phyloP scores from a whole-genome alignment of 2,888 invertebrate species.

The Chrysolina americana region DNA sequence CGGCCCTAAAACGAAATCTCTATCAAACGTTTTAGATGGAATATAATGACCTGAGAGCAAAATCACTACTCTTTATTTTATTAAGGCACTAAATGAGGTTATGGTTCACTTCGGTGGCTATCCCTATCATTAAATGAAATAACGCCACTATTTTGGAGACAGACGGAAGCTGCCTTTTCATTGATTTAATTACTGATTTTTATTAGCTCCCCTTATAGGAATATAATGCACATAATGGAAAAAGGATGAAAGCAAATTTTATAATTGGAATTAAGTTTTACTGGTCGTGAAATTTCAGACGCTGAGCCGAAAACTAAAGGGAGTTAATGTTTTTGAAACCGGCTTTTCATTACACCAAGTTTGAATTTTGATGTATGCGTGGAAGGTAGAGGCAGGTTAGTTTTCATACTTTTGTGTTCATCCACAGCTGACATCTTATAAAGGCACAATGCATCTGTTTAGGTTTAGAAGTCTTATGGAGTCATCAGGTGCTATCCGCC shows the following conservation, averaged over 20 bases:
- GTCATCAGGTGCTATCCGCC: too few species aligned
- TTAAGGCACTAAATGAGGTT: slow-evolving; percentile 58
- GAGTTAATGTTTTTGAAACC: not conserved
- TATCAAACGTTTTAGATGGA: slow-evolving; percentile 64
- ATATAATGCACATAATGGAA: not conserved
- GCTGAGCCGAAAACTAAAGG: not conserved
- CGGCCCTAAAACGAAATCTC: slow-evolving; percentile 62
- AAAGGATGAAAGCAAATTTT: not conserved
- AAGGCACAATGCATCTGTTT: too few species aligned
- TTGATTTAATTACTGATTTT: slow-evolving; percentile 15
- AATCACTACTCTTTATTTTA: slow-evolving; percentile 60
- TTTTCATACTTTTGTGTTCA: too few species aligned
- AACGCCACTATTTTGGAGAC: slow-evolving; percentile 19
- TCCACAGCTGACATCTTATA: too few species aligned
- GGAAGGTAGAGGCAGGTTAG: too few species aligned
- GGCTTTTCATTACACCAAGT: not conserved
- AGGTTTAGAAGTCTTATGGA: too few species aligned
- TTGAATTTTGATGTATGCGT: too few species aligned
- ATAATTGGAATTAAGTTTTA: slow-evolving; percentile 10
- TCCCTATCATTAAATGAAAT: slow-evolving; percentile 50
- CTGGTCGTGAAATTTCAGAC: not conserved
- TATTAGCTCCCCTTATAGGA: slow-evolving; percentile 4
- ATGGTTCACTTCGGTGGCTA: slow-evolving; percentile 56
- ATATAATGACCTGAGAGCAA: slow-evolving; percentile 64
- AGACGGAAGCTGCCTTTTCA: slow-evolving; percentile 23